Evolutionary conservation across 2,888 invertebrate species (phyloP).

Genomic region (Hypomecis punctinalis): DNA sequence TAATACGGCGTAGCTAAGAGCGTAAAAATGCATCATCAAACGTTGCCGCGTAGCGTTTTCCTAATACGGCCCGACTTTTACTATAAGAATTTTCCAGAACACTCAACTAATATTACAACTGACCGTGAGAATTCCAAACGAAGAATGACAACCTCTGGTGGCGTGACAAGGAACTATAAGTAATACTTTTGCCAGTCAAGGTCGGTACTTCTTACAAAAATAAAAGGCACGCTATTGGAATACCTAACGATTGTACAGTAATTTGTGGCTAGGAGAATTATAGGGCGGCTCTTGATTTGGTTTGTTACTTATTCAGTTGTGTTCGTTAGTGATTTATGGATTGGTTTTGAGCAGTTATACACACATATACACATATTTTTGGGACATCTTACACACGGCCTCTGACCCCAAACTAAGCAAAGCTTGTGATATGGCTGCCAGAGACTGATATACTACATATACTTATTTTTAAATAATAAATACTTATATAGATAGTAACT

Average conservation of each 20-base stretch:
- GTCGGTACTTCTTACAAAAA: conserved; percentile 27
- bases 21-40: too few species aligned
- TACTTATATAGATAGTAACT: too few species aligned
- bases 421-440: too few species aligned
- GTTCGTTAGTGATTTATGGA: conserved; percentile 3
- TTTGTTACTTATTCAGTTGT: conserved; percentile 21
- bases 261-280: conserved; percentile 19
- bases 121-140: conserved; percentile 20
- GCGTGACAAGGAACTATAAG: conserved; percentile 31
- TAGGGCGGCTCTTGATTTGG: conserved; percentile 13
- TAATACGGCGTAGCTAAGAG: too few species aligned
- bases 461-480: too few species aligned
- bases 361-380: too few species aligned
- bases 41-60: too few species aligned
- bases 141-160: conserved; percentile 23
- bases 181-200: conserved; percentile 19
- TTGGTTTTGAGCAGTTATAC: not conserved
- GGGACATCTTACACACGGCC: too few species aligned
- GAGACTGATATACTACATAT: too few species aligned
- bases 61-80: too few species aligned
- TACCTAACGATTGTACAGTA: conserved; percentile 19
- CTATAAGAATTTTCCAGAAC: not conserved
- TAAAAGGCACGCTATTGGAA: conserved; percentile 30
- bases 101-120: conserved; percentile 2
- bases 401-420: too few species aligned